These are phyloP conservation scores for Montipora cactus DNA, from an alignment of 64 coral and sea anemone genomes.

Conservation along the genomic window DNA sequence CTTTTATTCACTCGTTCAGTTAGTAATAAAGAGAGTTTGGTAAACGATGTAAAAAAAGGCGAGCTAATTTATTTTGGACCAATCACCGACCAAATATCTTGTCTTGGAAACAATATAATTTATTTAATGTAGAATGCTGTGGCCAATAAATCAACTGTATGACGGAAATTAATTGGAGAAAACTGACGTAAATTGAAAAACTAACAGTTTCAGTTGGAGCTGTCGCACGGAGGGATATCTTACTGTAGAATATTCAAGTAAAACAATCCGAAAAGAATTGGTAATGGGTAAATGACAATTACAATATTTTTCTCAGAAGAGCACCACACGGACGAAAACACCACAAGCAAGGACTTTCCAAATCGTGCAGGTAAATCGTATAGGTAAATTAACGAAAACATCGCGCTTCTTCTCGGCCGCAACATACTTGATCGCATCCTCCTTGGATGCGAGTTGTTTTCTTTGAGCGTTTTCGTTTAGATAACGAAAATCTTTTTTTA, in stretches of 20 bases:
- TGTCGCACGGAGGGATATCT: neutral
- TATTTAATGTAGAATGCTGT: slow-evolving; percentile 77
- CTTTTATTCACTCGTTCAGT: neutral
- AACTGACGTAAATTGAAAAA: slow-evolving; percentile 82
- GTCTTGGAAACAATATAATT: slow-evolving; percentile 53
- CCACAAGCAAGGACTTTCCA: no score
- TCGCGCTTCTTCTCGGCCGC: no score
- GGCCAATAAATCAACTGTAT: slow-evolving; percentile 84
- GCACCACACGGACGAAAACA: no score
- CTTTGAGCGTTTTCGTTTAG: neutral
- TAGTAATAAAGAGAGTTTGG: neutral
- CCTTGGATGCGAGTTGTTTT: neutral
- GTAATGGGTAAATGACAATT: no score
- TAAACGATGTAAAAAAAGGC: neutral
- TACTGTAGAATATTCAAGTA: no score
- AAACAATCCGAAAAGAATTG: no score
- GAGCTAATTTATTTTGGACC: neutral
- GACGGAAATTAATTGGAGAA: slow-evolving; percentile 93
- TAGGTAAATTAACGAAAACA: no score
- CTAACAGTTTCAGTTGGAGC: slow-evolving; percentile 77
- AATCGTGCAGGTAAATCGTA: no score
- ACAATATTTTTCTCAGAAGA: no score
- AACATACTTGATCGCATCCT: no score
- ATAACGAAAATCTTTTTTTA: no score
- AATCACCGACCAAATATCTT: neutral